Conservation (phyloP, 1,140 invertebrate genomes). For the Leptinotarsa texana region DNA sequence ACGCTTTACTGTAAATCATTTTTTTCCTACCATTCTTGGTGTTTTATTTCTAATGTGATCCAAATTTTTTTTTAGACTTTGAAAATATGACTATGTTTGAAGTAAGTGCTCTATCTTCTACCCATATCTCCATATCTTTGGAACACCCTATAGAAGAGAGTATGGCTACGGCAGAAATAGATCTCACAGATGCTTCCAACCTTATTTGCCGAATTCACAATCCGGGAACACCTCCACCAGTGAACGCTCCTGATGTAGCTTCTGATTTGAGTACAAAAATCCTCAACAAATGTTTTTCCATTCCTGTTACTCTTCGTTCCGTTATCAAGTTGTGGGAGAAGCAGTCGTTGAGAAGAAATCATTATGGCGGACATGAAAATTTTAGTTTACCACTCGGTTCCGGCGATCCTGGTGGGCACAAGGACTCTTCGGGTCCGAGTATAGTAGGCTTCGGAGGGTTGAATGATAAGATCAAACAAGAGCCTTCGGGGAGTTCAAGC, state of each 20-base stretch:
- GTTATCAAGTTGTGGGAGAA: constrained; percentile 62
- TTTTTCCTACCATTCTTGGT: too few species aligned
- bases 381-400: constrained; percentile 57
- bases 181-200: constrained; percentile 79
- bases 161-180: constrained; percentile 89
- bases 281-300: constrained; percentile 87
- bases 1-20: too few species aligned
- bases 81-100: constrained; percentile 88
- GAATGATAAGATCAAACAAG: constrained; percentile 59
- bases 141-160: constrained; percentile 92
- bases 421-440: constrained; percentile 55
- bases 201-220: constrained; percentile 65
- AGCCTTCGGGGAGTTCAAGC: constrained; percentile 56
- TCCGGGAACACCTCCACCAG: constrained; percentile 56
- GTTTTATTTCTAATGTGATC: too few species aligned
- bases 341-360: constrained; percentile 52
- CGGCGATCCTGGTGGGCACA: constrained; percentile 55
- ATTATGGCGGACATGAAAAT: constrained; percentile 55
- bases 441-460: constrained; percentile 60
- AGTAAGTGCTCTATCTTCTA: constrained; percentile 84
- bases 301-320: constrained; percentile 79
- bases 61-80: constrained; percentile 59
- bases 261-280: constrained; percentile 83
- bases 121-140: constrained; percentile 86
- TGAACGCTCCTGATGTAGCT: constrained; percentile 61